Evolutionary conservation across 37 sponge, comb jelly and placozoan genomes (phyloP).

Genomic region (Chondrosia reniformis): DNA sequence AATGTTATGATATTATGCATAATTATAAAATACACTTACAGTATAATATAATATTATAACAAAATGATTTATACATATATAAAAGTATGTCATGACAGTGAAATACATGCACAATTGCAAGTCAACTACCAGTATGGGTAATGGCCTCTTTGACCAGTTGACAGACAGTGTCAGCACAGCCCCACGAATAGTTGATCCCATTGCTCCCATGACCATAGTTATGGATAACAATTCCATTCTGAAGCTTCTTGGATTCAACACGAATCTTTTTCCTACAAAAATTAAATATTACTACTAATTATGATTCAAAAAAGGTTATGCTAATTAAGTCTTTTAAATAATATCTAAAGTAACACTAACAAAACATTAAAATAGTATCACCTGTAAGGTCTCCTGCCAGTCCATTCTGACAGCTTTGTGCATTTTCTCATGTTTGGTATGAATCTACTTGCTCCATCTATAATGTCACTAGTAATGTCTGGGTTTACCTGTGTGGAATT

Average conservation of each 20-base stretch:
- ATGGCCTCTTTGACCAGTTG: not conserved
- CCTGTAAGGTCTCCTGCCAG: constrained; percentile 29
- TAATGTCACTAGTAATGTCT: not conserved
- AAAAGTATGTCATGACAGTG: no score
- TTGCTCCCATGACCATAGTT: constrained; percentile 41
- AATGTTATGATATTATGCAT: no score
- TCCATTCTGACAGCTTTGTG: not conserved
- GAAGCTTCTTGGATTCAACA: not conserved
- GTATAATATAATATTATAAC: no score
- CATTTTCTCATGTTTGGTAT: not conserved
- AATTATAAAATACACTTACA: no score
- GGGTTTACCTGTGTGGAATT: not conserved
- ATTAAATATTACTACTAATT: no score
- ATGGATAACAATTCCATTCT: constrained; percentile 8
- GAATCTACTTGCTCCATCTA: not conserved
- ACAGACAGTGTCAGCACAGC: constrained; percentile 16
- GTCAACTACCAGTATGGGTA: no score
- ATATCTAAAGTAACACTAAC: no score
- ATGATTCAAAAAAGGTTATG: no score
- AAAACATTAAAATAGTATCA: no score
- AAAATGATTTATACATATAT: no score
- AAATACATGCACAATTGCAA: no score
- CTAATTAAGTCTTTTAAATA: no score
- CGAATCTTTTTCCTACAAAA: constrained; percentile 4
- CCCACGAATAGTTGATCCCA: constrained; percentile 29